Base-by-base conservation (phyloP, 2,797 vertebrate species). In the Pygocentrus nattereri region DNA sequence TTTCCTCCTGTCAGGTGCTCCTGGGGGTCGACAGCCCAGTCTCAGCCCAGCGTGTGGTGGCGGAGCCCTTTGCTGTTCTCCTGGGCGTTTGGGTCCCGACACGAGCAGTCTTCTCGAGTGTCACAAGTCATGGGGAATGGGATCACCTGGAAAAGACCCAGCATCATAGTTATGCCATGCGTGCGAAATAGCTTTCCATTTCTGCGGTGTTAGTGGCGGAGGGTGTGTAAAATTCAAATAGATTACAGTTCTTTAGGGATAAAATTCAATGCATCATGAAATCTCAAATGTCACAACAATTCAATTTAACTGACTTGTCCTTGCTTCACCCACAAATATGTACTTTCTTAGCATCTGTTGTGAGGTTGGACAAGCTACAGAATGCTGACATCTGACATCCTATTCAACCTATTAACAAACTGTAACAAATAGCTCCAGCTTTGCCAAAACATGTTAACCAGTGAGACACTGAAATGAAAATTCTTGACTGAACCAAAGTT, bases 61-160 rank as follows among this genome's bases (percentile, higher is more conserved):
- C 82, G 84, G 64, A 76, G 72, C 49, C 84, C 85, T 81, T 87
- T 87, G 78, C 84, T 94, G 86, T 96, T 94, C 90, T 97, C 96
- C 83, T 94, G 93, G 82, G 96, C 94, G 0, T 92, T 88, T 16
- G 96, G 96, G 65, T 97, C 96, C 61, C 94, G 91, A 82, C 96
- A 97, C 82, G 96, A 95, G 83, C 96, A 97, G 59, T 96, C 95
- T 80, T 93, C 93, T 91, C 94, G 93, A 44, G 95, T 89, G 86
- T 97, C 95, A 88, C 96, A 97, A 82, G 94, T 95, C 93, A 93
- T 94, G 21, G 96, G 96, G 85, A 97, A 97, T 0, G 95, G 96
- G 31, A 94, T 95, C 83, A 97, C 95, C 96, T 97, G 88, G n/a
- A 58, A 74, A 71, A 85, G 58, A 85, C 6, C 50, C 79, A 81